Percentiles rank a stretch among this genome's conserved stretches.
Evolutionary conservation across 2,113 vertebrate genomes (phyloP).

Genomic region (Chaetorhynchus papuensis): DNA sequence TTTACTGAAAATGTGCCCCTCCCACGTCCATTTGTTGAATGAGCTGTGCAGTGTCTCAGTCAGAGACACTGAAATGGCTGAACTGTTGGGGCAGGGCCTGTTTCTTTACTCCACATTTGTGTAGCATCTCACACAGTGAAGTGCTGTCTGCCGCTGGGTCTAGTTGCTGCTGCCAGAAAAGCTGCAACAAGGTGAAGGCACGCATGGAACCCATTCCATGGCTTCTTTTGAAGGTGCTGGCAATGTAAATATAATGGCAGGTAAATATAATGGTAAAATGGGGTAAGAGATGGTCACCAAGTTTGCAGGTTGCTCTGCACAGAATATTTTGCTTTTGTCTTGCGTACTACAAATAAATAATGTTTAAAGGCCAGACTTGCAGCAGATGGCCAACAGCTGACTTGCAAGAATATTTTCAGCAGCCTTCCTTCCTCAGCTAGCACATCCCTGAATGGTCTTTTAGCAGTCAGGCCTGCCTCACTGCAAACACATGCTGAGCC

Average conservation of each 20-base stretch:
- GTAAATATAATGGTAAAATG: neutral
- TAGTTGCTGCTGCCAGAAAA: neutral
- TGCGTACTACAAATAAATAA: conserved; percentile 1
- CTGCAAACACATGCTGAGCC: neutral
- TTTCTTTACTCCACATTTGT: neutral
- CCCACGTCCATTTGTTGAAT: rapidly evolving
- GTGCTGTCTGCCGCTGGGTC: neutral
- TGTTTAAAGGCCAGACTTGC: neutral
- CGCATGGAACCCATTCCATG: rapidly evolving
- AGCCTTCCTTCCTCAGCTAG: neutral
- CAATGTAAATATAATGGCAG: neutral
- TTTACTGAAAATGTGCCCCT: neutral
- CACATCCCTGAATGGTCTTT: neutral
- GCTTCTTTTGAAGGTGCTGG: neutral
- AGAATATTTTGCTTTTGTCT: conserved; percentile 1
- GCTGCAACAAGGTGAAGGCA: neutral
- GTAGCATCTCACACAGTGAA: neutral
- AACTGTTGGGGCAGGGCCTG: neutral
- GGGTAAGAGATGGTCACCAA: neutral
- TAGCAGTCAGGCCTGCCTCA: neutral
- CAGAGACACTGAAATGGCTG: neutral
- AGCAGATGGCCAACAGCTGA: conserved; percentile 34
- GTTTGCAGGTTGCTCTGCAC: neutral
- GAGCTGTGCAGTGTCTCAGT: neutral
- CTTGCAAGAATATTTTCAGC: neutral